Evolutionary conservation across 2,888 invertebrate species (phyloP), one percentile per base, ranked within the genome.

Genomic region (Atherix ibis): DNA sequence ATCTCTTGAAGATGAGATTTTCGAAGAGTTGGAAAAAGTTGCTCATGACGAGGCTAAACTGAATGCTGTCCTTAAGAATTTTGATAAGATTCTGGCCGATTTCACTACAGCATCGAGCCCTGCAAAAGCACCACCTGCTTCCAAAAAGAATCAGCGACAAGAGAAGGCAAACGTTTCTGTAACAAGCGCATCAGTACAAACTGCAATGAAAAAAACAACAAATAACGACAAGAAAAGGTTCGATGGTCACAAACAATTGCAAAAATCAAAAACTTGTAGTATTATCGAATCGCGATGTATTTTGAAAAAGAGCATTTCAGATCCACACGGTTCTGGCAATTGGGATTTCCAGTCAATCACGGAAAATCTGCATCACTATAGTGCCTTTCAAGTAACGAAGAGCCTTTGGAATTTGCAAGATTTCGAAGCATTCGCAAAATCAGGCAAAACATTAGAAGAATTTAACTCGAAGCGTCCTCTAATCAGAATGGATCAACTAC

Each of bases 221-320:
- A 27, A 18, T 24, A 14, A n/a, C n/a, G 18, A 38, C 9, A 25
- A 24, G n/a, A 18, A 28, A 18, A 6, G 10, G 4, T 18, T 31
- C 31, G 25, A 14, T 22, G 10, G 32, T 22, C 42, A 44, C 9
- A 46, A 45, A 13, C 42, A 44, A 54, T 54, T 77, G 44, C 69
- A 74, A 47, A 77, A 77, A 52, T 73, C 77, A 2, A 73, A 75
- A 51, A 77, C 76, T 44, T 75, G 75, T 52, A 73, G 73, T 48
- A 74, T 74, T 38, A 75, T 75, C 34, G 75, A 74, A 54, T 74
- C 75, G 1, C 68, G 73, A 40, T 76, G 76, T 51, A 71, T 76
- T 44, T 54, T 73, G 32, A 72, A 75, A 50, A 73, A 72, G 51
- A 58, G 42, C 5, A 35, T 41, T 12, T 44, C 65, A 8, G 62